Percentiles rank a stretch among this genome's conserved stretches.
Evolutionary conservation across 2,888 invertebrate species (phyloP).

Genomic region (Melinaea menophilus): DNA sequence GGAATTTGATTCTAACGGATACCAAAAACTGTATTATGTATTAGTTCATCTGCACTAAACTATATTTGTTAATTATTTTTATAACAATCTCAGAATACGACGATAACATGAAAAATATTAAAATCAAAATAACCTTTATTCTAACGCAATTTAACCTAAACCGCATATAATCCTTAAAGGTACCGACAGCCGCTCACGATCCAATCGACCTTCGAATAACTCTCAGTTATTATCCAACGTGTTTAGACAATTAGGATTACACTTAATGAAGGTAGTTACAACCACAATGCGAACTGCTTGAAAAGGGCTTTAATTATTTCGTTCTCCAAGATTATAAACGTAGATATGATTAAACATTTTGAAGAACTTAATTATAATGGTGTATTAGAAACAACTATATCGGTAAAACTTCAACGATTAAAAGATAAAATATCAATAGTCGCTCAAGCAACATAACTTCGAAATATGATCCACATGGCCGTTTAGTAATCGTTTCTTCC

Average conservation of each 20-base stretch:
- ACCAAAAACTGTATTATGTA: background rate
- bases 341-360: no score
- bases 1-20: no score
- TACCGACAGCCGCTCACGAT: conserved; percentile 32
- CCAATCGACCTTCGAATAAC: conserved; percentile 36
- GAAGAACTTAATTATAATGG: no score
- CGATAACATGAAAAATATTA: conserved; percentile 7
- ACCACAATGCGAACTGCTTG: no score
- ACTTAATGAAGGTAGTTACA: conserved; percentile 14
- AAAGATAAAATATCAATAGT: conserved; percentile 18
- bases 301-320: no score
- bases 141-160: conserved; percentile 15
- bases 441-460: conserved; percentile 38
- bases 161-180: conserved; percentile 13
- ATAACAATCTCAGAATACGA: background rate
- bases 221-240: conserved; percentile 32
- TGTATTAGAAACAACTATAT: no score
- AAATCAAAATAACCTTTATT: conserved; percentile 15
- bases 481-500: conserved; percentile 66
- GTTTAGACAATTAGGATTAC: conserved; percentile 31
- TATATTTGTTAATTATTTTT: no score
- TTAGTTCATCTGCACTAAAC: background rate
- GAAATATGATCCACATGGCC: conserved; percentile 57
- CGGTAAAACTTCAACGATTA: no score
- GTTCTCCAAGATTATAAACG: no score